These are phyloP conservation scores for Pampus argenteus DNA, from an alignment of 2,797 vertebrate species.

Conservation along the genomic window DNA sequence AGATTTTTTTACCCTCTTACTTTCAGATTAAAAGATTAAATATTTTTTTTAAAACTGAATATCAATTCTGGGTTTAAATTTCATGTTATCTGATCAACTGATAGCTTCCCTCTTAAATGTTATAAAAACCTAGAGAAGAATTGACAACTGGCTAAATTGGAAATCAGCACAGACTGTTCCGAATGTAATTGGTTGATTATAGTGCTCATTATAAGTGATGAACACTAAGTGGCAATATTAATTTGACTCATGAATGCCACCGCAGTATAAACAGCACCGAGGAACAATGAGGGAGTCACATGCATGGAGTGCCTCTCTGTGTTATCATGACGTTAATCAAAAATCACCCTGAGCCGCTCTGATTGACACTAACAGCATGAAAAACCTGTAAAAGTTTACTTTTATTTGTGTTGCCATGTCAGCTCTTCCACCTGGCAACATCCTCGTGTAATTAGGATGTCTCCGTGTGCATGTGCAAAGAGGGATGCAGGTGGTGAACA, in stretches of 20 bases:
- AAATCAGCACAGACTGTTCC: constrained; percentile 71
- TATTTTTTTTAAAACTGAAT: constrained; percentile 36
- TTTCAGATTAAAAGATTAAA: constrained; percentile 11
- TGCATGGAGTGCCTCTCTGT: constrained; percentile 21
- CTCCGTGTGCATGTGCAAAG: constrained; percentile 15
- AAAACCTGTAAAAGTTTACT: constrained; percentile 25
- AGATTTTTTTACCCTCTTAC: background rate
- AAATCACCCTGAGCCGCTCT: constrained; percentile 28
- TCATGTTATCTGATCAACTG: constrained; percentile 45
- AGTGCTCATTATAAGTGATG: constrained; percentile 76
- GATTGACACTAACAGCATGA: constrained; percentile 29
- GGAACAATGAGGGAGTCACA: constrained; percentile 46
- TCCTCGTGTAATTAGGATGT: constrained; percentile 23
- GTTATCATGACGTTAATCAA: constrained; percentile 33
- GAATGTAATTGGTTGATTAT: constrained; percentile 78
- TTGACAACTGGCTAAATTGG: constrained; percentile 69
- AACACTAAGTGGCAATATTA: constrained; percentile 76
- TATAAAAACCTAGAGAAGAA: constrained; percentile 54
- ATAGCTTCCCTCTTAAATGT: constrained; percentile 49
- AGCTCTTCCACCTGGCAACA: constrained; percentile 1
- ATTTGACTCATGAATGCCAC: constrained; percentile 76
- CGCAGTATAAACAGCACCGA: constrained; percentile 67
- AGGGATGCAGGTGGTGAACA: constrained; percentile 15
- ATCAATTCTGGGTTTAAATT: constrained; percentile 33
- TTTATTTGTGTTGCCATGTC: constrained; percentile 8